Evolutionary conservation across 2,113 vertebrate species (phyloP).

Genomic region (Menura novaehollandiae): DNA sequence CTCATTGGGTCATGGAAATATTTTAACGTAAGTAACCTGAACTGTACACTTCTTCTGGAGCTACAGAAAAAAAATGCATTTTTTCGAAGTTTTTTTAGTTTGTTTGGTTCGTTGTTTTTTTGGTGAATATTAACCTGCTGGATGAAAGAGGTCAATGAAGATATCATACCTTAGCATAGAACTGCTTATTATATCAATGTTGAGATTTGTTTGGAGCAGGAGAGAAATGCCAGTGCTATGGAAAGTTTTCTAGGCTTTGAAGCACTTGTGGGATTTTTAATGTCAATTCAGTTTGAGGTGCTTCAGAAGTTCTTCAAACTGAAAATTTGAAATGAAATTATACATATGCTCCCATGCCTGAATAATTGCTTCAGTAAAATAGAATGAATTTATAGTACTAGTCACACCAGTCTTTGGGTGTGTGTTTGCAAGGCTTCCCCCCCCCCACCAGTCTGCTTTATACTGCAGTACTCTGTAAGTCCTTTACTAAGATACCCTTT

Average conservation of each 20-base stretch:
- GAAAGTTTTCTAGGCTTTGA: neutral
- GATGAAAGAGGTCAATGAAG: neutral
- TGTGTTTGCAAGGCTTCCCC: neutral
- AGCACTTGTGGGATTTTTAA: neutral
- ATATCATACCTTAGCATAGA: neutral
- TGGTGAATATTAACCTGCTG: neutral
- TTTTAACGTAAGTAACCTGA: neutral
- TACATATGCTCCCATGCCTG: neutral
- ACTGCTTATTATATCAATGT: neutral
- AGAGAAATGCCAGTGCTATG: neutral
- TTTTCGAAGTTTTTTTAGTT: neutral
- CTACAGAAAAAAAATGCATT: neutral
- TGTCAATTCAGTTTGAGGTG: neutral
- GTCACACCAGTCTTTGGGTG: neutral
- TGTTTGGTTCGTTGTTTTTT: neutral
- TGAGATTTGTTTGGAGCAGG: neutral
- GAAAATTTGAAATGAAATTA: neutral
- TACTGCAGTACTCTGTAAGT: neutral
- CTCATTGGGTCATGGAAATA: neutral
- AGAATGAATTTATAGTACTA: neutral
- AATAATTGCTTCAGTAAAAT: neutral
- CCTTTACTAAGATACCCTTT: neutral
- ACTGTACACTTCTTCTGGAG: neutral
- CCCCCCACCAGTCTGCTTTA: neutral
- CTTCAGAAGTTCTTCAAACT: neutral